Evolutionary conservation across 2,888 invertebrate genomes (phyloP), one percentile per base, ranked within the genome.

Genomic region (Agonopterix alstromeriana): DNA sequence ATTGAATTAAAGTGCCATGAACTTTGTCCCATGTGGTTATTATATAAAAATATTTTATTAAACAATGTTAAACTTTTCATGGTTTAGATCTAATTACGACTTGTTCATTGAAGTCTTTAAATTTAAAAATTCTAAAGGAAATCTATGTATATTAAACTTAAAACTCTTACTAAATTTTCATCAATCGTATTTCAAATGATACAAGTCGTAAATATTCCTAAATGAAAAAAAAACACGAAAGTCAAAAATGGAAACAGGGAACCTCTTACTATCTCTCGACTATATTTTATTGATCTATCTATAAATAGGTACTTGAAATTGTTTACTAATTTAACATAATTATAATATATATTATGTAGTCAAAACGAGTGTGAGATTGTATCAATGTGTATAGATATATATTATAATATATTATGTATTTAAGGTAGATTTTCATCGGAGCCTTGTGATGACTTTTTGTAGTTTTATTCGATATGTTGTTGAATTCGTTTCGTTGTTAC

Each of bases 211-310:
- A 46, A 52, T 51, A 49, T 38, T 38, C 3, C 10, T 38, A 38
- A n/a, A 38, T 9, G 3, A 38, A 38, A n/a, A 38, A 38, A n/a
- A 45, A 47, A 43, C 48, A 46, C 48, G 54, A 54, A 61, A 49
- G 50, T 54, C 58, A 60, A 64, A 38, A 63, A 68, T 66, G 57
- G 66, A 75, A 78, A 78, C 77, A 78, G 77, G 78, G 78, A 77
- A 68, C 60, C 69, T 68, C 60, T 67, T 65, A 67, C 61, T 72
- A 65, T 72, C 56, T 73, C 65, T 67, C 57, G 65, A 66, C 63
- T 70, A 67, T 70, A 70, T 73, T 70, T 27, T 69, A 69, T 75
- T 56, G 63, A 72, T 67, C 67, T 72, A 67, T 72, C 65, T 72
- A 67, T 64, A 27, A 42, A 42, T 17, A 43, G 36, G 45, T 43